Evolutionary conservation across 2,888 invertebrate species (phyloP).

Genomic region (Abrostola triplasia): DNA sequence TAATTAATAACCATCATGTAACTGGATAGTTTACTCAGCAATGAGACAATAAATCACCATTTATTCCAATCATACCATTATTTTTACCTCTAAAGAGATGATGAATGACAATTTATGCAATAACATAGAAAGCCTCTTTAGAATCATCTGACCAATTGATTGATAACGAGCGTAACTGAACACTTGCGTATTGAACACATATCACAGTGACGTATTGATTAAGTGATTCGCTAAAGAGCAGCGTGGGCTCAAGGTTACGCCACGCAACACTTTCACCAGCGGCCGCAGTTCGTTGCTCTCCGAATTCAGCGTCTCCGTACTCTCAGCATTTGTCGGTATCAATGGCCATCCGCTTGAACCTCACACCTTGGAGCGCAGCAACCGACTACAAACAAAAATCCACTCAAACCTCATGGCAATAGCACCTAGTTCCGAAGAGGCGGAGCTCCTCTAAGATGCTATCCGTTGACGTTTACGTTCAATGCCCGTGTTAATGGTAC

Average conservation of each 20-base stretch:
- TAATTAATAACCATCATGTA: not conserved
- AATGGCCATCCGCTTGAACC: slow-evolving; percentile 66
- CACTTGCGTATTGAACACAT: slow-evolving; percentile 58
- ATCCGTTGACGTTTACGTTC: slow-evolving; percentile 84
- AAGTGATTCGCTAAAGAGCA: slow-evolving; percentile 78
- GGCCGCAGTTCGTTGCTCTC: slow-evolving; percentile 85
- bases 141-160: slow-evolving; percentile 26
- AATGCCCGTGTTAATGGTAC: slow-evolving; percentile 86
- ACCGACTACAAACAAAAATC: slow-evolving; percentile 50
- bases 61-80: slow-evolving; percentile 12
- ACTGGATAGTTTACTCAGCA: slow-evolving; percentile 7
- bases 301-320: slow-evolving; percentile 78
- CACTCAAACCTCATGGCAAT: slow-evolving; percentile 54
- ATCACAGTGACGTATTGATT: slow-evolving; percentile 79
- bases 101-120: slow-evolving; percentile 13
- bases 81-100: slow-evolving; percentile 1
- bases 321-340: slow-evolving; percentile 54
- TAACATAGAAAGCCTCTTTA: slow-evolving; percentile 26
- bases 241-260: slow-evolving; percentile 85
- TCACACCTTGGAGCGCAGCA: slow-evolving; percentile 59
- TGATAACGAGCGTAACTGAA: slow-evolving; percentile 49
- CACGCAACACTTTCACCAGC: slow-evolving; percentile 84
- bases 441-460: slow-evolving; percentile 65
- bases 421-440: slow-evolving; percentile 58
- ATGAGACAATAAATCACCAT: slow-evolving; percentile 2